Base-by-base conservation (phyloP, 1,140 invertebrate species). In the Apis cerana region DNA sequence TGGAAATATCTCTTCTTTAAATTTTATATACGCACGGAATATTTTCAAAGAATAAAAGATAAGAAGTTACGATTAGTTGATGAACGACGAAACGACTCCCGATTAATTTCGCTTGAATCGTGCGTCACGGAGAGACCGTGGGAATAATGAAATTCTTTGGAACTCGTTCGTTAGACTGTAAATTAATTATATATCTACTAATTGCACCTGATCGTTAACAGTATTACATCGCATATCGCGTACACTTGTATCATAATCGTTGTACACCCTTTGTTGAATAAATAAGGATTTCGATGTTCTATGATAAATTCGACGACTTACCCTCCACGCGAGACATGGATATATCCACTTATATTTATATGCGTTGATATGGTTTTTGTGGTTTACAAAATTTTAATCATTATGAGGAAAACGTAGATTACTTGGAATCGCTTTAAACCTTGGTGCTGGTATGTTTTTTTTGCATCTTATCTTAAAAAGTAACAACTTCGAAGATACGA, bases 211-310 rank as follows among this genome's bases (percentile, higher is more conserved):
- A 76, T 67, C 33, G 52, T 67, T 27, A 75, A 82, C 80, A 82
- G 80, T 82, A 82, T 82, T 82, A 82, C 15, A 52, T 76, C 50
- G 62, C 33, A 56, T 64, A 58, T 59, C 59, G 59, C 59, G 78
- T 67, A 81, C 61, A 50, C n/a, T 43, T 82, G 72, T 82, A 76
- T 74, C 50, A 82, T 82, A 81, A 75, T 67, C 62, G 71, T 81
- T 81, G 62, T 75, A 67, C 59, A 52, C 54, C 59, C 33, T 69
- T 48, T 19, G 67, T 61, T 71, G 50, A 75, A 65, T 56, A 56
- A 75, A 75, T 75, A 68, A 81, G 62, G 15, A 68, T 52, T 75
- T 43, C 72, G 64, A 76, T 76, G 64, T 68, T 23, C 58, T 82
- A 19, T 33, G 9, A 33, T 33, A 76, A 56, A 68, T 13, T 62